phyloP scores from a whole-genome alignment of 2,888 invertebrate species.

The Julus scandinavius region DNA sequence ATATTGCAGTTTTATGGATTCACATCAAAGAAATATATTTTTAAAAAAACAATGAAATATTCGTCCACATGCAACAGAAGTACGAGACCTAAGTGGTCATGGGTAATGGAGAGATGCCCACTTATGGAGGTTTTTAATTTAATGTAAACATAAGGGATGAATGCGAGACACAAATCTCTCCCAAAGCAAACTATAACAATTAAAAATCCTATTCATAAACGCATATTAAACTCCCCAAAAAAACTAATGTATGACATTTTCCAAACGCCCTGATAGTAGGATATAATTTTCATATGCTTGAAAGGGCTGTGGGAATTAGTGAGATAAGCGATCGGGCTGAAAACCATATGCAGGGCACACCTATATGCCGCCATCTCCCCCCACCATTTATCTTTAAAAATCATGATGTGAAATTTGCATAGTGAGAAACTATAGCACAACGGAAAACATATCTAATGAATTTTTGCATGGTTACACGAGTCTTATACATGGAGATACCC shows the following conservation, averaged over 20 bases:
- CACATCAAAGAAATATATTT: no score
- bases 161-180: no score
- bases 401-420: neutral
- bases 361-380: neutral
- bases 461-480: neutral
- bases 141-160: no score
- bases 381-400: neutral
- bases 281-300: neutral
- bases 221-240: neutral
- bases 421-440: neutral
- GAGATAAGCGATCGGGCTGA: neutral
- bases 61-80: no score
- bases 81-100: no score
- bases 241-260: neutral
- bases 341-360: neutral
- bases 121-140: no score
- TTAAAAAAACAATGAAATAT: no score
- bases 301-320: slow-evolving; percentile 2
- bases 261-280: neutral
- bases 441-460: neutral
- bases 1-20: no score
- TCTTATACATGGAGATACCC: no score
- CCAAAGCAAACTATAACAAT: no score
- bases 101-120: no score
- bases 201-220: no score